phyloP scores from a whole-genome alignment of 2,888 invertebrate genomes.

The Agrotis clavis region DNA sequence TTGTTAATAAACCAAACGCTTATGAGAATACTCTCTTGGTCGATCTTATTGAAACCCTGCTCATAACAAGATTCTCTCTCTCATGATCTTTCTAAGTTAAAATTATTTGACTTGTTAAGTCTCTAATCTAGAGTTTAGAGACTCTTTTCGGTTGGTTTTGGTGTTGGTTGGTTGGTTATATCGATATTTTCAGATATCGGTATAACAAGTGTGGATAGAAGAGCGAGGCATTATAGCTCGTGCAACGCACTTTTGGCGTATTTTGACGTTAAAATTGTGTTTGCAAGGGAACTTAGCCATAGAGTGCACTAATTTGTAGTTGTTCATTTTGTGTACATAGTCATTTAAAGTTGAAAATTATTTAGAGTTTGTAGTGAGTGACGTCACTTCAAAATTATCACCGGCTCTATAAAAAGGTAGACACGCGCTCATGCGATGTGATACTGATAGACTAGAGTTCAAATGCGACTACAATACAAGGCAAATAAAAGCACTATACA shows the following conservation, averaged over 20 bases:
- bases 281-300: slow-evolving; percentile 39
- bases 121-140: no score
- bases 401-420: slow-evolving; percentile 83
- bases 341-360: slow-evolving; percentile 76
- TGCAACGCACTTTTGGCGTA: slow-evolving; percentile 23
- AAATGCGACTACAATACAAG: slow-evolving; percentile 52
- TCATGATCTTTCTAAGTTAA: not conserved
- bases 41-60: not conserved
- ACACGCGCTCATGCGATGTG: slow-evolving; percentile 82
- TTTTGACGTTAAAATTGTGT: slow-evolving; percentile 34
- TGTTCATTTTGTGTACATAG: slow-evolving; percentile 73
- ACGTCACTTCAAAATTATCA: slow-evolving; percentile 86
- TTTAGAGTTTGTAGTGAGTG: slow-evolving; percentile 73
- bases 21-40: not conserved
- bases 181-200: no score
- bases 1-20: not conserved
- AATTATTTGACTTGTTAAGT: not conserved
- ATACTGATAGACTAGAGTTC: slow-evolving; percentile 68
- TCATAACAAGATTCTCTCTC: not conserved
- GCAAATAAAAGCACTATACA: slow-evolving; percentile 11
- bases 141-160: not conserved
- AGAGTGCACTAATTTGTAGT: slow-evolving; percentile 72
- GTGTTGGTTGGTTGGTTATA: not conserved
- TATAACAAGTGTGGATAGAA: not conserved
- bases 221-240: slow-evolving; percentile 3